Base-by-base conservation (phyloP, 2,113 vertebrate genomes). In the Menidia beryllina region DNA sequence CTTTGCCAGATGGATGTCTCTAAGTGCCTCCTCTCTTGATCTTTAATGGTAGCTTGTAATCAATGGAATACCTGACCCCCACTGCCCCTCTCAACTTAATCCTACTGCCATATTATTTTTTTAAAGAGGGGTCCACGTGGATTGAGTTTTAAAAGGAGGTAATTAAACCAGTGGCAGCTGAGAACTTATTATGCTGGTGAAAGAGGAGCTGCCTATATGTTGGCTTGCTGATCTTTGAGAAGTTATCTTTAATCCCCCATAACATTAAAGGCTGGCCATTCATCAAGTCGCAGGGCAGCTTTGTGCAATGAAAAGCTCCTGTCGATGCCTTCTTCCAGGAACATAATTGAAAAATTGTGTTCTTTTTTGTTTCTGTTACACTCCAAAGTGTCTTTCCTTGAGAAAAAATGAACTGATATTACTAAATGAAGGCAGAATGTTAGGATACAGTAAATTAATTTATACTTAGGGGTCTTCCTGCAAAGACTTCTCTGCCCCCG, bases 241-340 rank as follows among this genome's bases (percentile, higher is more conserved):
- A 92, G 89, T 93, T 92, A 92, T 93, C 91, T 92, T 91, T 92
- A 92, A 94, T 94, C 92, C 92, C 86, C 88, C 84, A 83, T 93
- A 92, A 92, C 91, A 93, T 93, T 92, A 92, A 89, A 91, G 91
- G 83, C 86, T 75, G 80, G 86, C 85, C 86, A 92, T 94, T 93
- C 91, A 93, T 93, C 93, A 93, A 91, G 87, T 91, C 89, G 91
- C 85, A 82, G 82, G 89, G 84, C 83, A 77, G 81, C 89, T 85
- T 86, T 90, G 91, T 90, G 89, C 85, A 68, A 82, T 85, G 88
- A 90, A 90, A 87, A 85, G 81, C 67, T 85, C 79, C 87, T 83
- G 89, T 90, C 87, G 74, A 85, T 77, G 82, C 83, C 60, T 83
- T 82, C 84, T 83, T 83, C 81, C 72, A 59, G 68, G 67, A 88